Evolutionary conservation across 2,113 vertebrate genomes (phyloP).

Genomic region (Jaculus jaculus): DNA sequence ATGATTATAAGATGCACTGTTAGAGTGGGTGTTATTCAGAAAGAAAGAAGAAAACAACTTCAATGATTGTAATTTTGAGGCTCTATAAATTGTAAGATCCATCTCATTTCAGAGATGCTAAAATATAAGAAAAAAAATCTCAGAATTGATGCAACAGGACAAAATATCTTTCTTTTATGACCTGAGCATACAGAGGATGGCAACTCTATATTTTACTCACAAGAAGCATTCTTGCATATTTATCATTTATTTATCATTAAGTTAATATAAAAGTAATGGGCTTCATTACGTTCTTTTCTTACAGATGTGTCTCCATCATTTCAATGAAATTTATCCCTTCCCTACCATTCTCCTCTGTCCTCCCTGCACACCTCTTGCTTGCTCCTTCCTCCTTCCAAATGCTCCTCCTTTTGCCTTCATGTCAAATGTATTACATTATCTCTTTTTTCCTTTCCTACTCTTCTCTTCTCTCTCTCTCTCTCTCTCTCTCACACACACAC

Average conservation of each 20-base stretch:
- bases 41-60: background rate
- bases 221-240: background rate
- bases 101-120: background rate
- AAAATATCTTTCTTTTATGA: constrained; percentile 8
- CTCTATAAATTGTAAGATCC: background rate
- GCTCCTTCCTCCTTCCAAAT: background rate
- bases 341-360: background rate
- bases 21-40: background rate
- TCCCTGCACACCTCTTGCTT: too few relatives aligned
- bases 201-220: background rate
- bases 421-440: too few relatives aligned
- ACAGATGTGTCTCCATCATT: background rate
- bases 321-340: background rate
- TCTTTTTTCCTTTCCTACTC: too few relatives aligned
- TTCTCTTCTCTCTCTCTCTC: too few relatives aligned
- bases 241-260: background rate
- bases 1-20: background rate
- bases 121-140: constrained; percentile 29
- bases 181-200: background rate
- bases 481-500: too few relatives aligned
- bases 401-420: background rate
- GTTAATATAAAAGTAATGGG: background rate
- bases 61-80: constrained; percentile 15
- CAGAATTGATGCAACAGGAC: background rate
- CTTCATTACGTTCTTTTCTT: background rate